Percentiles rank a stretch among this genome's conserved stretches.
These are phyloP conservation scores for Zaprionus nigranus DNA, from an alignment of 1,140 invertebrate genomes.

Conservation along the genomic window DNA sequence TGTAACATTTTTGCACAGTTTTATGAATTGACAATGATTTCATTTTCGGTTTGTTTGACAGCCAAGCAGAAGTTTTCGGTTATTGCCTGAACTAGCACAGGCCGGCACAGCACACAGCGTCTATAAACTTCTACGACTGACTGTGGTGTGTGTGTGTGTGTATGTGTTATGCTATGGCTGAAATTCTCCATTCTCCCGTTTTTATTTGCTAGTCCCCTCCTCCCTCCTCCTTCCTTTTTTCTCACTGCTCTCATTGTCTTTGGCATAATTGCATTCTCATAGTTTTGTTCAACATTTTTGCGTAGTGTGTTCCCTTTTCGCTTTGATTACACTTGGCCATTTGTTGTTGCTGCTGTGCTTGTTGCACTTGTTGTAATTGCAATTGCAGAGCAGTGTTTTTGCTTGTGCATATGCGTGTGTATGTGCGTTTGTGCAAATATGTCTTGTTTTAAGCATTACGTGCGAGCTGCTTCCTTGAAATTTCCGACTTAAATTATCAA, in stretches of 20 bases:
- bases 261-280: slow-evolving; percentile 75
- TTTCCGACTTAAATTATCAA: slow-evolving; percentile 83
- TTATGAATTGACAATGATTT: slow-evolving; percentile 83
- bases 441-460: slow-evolving; percentile 58
- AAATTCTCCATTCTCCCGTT: slow-evolving; percentile 35
- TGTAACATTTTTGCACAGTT: slow-evolving; percentile 76
- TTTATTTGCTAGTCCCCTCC: slow-evolving; percentile 58
- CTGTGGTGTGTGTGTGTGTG: slow-evolving; percentile 40
- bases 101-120: slow-evolving; percentile 13
- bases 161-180: not conserved
- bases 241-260: slow-evolving; percentile 33
- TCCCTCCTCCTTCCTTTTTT: not conserved
- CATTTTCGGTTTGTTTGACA: slow-evolving; percentile 79
- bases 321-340: slow-evolving; percentile 68
- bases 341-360: slow-evolving; percentile 47
- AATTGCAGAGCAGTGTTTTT: slow-evolving; percentile 56
- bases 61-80: slow-evolving; percentile 42
- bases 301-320: slow-evolving; percentile 30
- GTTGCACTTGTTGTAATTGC: slow-evolving; percentile 77
- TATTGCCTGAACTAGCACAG: slow-evolving; percentile 8
- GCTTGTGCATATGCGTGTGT: slow-evolving; percentile 8
- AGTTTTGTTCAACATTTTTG: slow-evolving; percentile 60
- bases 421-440: slow-evolving; percentile 22
- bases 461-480: slow-evolving; percentile 67
- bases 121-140: slow-evolving; percentile 58